Evolutionary conservation across 1,140 invertebrate genomes (phyloP), one percentile per base, ranked within the genome.

Genomic region (Asobara japonica): DNA sequence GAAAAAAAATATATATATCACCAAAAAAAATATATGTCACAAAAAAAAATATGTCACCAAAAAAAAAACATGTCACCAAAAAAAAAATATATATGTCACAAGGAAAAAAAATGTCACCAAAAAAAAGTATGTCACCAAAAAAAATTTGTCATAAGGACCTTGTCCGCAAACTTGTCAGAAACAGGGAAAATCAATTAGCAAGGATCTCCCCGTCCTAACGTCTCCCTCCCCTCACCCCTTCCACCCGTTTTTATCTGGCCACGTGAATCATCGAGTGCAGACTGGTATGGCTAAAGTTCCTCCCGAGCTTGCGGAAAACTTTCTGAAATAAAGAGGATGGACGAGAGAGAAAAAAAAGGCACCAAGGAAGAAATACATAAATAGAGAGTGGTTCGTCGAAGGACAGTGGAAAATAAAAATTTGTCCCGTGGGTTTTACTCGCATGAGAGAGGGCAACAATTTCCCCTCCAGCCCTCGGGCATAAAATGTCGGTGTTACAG

Each of bases 331-430:
- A 29, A 60, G 31, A 31, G 13, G 33, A 65, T n/a, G n/a, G n/a
- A n/a, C 6, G 29, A 20, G 38, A 48, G 29, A 27, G 10, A 51
- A 36, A 25, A 62, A 69, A 64, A 48, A 30, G 51, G 18, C n/a
- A n/a, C n/a, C n/a, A n/a, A n/a, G n/a, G n/a, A n/a, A n/a, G n/a
- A 29, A 67, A 33, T 66, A 66, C 20, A 51, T 56, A 68, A 68
- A 48, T 31, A 65, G 18, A 65, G 18, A 65, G 33, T 65, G 20
- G 18, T 65, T 69, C 60, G 29, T 48, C 29, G 27, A 60, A 33
- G 45, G 29, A 25, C n/a, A 48, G 30, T 29, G 45, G 56, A 48
- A 56, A 69, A 69, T 69, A 69, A 64, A 71, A 71, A 71, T 71
- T 65, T 65, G 56, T 71, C 41, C 31, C 56, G 8, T 31, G 56